Conservation (phyloP, 2,888 invertebrate genomes). For the Fabriciana adippe region DNA sequence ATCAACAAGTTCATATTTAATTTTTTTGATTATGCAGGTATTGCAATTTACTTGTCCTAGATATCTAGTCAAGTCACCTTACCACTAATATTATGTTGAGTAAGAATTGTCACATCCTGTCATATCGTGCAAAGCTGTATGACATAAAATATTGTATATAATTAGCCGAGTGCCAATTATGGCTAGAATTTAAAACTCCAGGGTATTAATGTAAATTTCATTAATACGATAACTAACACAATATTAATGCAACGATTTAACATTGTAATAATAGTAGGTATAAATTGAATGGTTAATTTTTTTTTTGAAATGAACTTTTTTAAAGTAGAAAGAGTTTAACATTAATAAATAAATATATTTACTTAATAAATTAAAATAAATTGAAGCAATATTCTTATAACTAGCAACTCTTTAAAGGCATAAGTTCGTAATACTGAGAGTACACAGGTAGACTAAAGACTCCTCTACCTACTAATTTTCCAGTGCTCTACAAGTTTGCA, state of each 20-base stretch:
- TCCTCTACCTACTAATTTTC: no score
- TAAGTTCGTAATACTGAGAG: not conserved
- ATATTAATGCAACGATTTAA: no score
- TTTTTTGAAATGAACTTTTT: not conserved
- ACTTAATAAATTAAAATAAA: conserved; percentile 3
- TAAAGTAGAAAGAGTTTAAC: not conserved
- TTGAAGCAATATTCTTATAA: conserved; percentile 10
- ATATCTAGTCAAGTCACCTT: conserved; percentile 28
- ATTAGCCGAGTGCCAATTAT: conserved; percentile 22
- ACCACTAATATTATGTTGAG: conserved; percentile 32
- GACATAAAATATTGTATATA: conserved; percentile 30
- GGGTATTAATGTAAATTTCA: no score
- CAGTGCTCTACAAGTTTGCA: no score
- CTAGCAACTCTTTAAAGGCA: not conserved
- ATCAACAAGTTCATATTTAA: conserved; percentile 8
- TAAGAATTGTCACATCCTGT: conserved; percentile 43
- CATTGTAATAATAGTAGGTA: no score
- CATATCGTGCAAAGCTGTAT: conserved; percentile 29
- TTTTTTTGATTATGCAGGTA: conserved; percentile 20
- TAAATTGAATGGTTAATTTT: no score
- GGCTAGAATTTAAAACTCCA: not conserved
- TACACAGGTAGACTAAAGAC: no score
- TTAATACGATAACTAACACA: no score
- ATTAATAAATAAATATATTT: not conserved
- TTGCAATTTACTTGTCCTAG: conserved; percentile 39